Conservation (phyloP, 37 sponge, comb jelly and placozoan genomes). For the Ephydatia muelleri region DNA sequence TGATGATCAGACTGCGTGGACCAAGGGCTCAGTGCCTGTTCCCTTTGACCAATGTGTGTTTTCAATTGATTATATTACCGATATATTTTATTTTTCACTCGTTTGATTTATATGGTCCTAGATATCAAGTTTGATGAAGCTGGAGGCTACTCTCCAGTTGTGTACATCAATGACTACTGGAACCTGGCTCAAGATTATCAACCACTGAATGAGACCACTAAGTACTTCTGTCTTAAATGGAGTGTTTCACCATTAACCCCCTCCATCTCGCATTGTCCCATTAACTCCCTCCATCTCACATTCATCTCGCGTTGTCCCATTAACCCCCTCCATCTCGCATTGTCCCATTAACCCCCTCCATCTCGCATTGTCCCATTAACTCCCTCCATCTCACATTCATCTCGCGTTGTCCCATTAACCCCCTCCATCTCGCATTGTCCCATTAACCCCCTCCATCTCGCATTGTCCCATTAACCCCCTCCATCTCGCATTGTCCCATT, state of each 20-base stretch:
- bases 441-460: background rate
- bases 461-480: background rate
- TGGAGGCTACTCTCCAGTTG: constrained; percentile 84
- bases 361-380: background rate
- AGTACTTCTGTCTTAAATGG: background rate
- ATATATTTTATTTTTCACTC: background rate
- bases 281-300: too few relatives aligned
- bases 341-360: background rate
- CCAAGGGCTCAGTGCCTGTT: constrained; percentile 67
- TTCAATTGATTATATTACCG: background rate
- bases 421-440: background rate
- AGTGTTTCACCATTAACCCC: background rate
- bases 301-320: background rate
- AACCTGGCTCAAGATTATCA: constrained; percentile 90
- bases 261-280: too few relatives aligned
- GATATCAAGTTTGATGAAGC: constrained; percentile 81
- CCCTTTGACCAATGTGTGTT: constrained; percentile 87
- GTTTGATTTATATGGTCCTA: constrained; percentile 4
- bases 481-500: background rate
- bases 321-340: background rate
- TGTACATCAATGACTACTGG: constrained; percentile 97
- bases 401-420: too few relatives aligned
- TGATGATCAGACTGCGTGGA: constrained; percentile 85
- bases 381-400: background rate
- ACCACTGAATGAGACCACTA: constrained; percentile 91